These are phyloP conservation scores for Chymomyza costata DNA, from an alignment of 1,140 invertebrate species.

Conservation along the genomic window DNA sequence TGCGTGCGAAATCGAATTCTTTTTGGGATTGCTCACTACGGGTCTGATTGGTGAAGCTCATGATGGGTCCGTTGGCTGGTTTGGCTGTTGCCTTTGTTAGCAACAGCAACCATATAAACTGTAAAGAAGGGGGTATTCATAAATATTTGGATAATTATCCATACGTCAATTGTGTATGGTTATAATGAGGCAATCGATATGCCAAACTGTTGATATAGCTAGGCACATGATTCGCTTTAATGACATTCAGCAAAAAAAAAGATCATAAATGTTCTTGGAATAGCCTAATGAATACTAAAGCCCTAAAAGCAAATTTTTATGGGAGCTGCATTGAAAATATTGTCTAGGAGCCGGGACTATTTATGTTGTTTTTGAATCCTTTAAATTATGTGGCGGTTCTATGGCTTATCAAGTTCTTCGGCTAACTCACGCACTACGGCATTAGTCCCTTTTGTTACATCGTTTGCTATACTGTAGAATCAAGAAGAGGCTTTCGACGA, in stretches of 20 bases:
- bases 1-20: conserved; percentile 59
- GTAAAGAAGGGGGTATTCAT: neutral
- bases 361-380: conserved; percentile 27
- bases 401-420: no score
- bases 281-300: neutral
- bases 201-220: conserved; percentile 8
- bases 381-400: conserved; percentile 37
- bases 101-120: conserved; percentile 46
- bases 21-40: conserved; percentile 5
- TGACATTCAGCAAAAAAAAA: no score
- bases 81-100: conserved; percentile 20
- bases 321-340: no score
- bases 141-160: neutral
- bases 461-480: no score
- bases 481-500: no score
- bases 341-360: conserved; percentile 29
- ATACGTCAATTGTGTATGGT: no score
- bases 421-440: no score
- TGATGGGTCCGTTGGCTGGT: conserved; percentile 36
- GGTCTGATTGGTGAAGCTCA: conserved; percentile 41
- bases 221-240: no score
- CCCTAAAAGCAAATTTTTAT: no score
- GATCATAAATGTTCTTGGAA: no score
- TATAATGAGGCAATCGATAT: conserved; percentile 56
- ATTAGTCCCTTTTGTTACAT: no score